Base-by-base conservation (phyloP, 2,113 vertebrate genomes). In the Corynorhinus townsendii region DNA sequence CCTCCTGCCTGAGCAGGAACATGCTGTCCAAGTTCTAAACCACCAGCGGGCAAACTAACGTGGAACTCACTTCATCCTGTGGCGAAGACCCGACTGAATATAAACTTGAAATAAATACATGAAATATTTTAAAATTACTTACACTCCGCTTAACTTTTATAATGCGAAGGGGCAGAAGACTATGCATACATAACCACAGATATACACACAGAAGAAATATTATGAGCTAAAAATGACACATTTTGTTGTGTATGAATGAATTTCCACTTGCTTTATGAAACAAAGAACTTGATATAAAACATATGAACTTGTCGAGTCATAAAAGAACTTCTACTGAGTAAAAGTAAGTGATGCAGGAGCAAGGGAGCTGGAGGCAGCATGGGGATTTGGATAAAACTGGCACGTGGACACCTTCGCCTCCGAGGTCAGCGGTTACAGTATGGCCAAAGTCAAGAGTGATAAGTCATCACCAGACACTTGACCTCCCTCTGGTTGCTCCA, bases 371-470 rank as follows among this genome's bases (percentile, higher is more conserved):
- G 79, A 16, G n/a, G 14, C 62, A 30, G 73, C 0, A 26, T 0
- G 14, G 16, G 45, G 35, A 52, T 30, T 9, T 52, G 62, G 76
- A 8, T 45, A 28, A 64, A 87, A 82, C 86, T 59, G 45, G 56
- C 56, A 77, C 19, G 43, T 0, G 11, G 43, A n/a, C n/a, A 19
- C 15, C 43, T 54, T 68, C n/a, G 54, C 72, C 66, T 66, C 52
- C 19, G 71, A n/a, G 77, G 85, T 83, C 40, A 62, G 75, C 35
- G 26, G 80, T 56, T 62, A 84, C 38, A 76, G 66, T 52, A 77
- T 16, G 82, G 54, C 64, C 59, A 81, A 82, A 76, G 91, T 91
- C 72, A 86, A 11, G 26, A 83, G 83, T 9, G 77, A 91, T 82
- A 83, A 81, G n/a, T 28, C 71, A 35, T 56, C 69, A 5, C 20